Evolutionary conservation across 2,888 invertebrate genomes (phyloP), one percentile per base, ranked within the genome.

Genomic region (Invenusta paracnida): DNA sequence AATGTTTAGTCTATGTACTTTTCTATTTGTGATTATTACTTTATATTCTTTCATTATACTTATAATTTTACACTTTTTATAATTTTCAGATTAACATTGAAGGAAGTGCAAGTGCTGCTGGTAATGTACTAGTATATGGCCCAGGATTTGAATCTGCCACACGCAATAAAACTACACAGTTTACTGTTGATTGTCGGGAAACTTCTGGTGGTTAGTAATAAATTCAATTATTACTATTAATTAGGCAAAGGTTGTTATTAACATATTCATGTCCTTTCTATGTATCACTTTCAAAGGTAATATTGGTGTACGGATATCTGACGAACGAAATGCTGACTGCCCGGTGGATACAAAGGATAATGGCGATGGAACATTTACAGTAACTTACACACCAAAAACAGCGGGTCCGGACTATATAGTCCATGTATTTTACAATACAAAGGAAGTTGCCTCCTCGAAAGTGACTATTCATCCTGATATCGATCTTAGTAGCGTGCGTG

Each of bases 401-500:
- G 90, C 90, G 0, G 92, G 92, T 13, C 83, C 86, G 11, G 87
- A 87, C 2, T 91, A 91, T 88, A 89, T 89, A 17, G 90, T 90
- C 29, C 89, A 88, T 81, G 91, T 92, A 29, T 90, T 90, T 89
- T 92, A 91, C 86, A 91, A 91, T 81, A 90, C 89, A 28, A 89
- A 90, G 86, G 73, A 73, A 73, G 25, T 73, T 73, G 73, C 73
- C 2, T 23, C 92, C 0, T 91, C 91, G 88, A 91, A 91, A 88
- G 91, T 92, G 88, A 89, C 89, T 67, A 90, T 92, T 0, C 90
- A 91, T 87, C 90, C 92, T 31, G 90, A 89, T 87, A 89, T 95
- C 85, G 96, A 96, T 90, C 94, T 95, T 11, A 94, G 95, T 84
- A 95, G 95, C 92, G 94, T 96, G 89, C 94, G 94, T 91, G 95